Evolutionary conservation across 2,888 invertebrate species (phyloP), one percentile per base, ranked within the genome.

Genomic region (Tetramorium bicarinatum): DNA sequence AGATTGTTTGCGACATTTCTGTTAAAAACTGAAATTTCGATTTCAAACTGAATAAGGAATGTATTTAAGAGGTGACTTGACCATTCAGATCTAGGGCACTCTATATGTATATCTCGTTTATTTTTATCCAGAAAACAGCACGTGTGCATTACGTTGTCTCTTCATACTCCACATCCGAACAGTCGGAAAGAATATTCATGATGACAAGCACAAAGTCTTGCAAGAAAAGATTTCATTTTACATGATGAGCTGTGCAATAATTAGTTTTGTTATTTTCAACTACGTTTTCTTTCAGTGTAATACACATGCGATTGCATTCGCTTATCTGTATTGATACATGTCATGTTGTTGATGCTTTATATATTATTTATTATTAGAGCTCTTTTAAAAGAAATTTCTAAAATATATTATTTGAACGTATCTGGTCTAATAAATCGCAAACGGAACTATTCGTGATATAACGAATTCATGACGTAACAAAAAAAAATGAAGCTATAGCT

Each of bases 41-140:
- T 47, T 34, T 34, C 52, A 9, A 34, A 52, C 8, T 49, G 2
- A 67, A n/a, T 29, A 15, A 52, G 0, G 2, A n/a, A n/a, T 44
- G 15, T 69, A 29, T 52, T 49, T 34, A n/a, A 69, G 18, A 71
- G 18, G 21, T 47, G 44, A 25, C 25, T 44, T 21, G 3, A 44
- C 7, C 18, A 47, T 52, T 49, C 29, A 4, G 7, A 47, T 47
- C 29, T 49, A 34, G 47, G 29, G 8, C 34, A 71, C 15, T 8
- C 2, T 29, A 29, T 15, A n/a, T 71, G 13, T 34, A 34, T 2
- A 34, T n/a, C 29, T 29, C 15, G n/a, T 49, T 52, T 52, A 34
- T 71, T 71, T 49, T 52, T 71, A 71, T 71, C 21, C 8, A 8
- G n/a, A 4, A n/a, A 52, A 8, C 49, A n/a, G 49, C 47, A 69